Evolutionary conservation across 2,113 vertebrate genomes (phyloP), one percentile per base, ranked within the genome.

Genomic region (Hydropotes inermis): DNA sequence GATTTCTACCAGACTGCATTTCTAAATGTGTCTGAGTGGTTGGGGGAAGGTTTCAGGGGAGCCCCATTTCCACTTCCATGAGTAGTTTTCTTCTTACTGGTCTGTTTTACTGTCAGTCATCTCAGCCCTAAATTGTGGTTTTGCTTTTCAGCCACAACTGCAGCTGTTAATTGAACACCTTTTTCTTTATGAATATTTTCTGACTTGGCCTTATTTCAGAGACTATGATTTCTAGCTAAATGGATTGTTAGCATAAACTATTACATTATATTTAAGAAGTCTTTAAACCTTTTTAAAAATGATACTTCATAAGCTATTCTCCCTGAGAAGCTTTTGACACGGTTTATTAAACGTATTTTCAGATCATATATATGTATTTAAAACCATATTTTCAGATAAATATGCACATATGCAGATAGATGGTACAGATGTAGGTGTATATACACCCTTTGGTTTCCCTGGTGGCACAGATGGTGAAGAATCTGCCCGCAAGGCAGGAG

Each of bases 401-500:
- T 61, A 19, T 39, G 25, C 15, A 47, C 33, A n/a, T 85, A 33
- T 58, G 0, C 54, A 47, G 15, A 55, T 55, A 90, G n/a, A 28
- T 45, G 50, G 8, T 90, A 30, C 17, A 39, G 79, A 39, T 33
- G 25, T 61, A n/a, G n/a, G n/a, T 57, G 36, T 50, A 15, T 45
- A 30, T 21, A 58, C 5, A 30, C 5, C 55, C 39, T 16, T 4
- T 43, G 6, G 39, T 43, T 76, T 43, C 39, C 70, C 12, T 76
- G 43, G 70, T 43, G 39, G 70, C 12, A 14, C 23, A 76, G 70
- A 76, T 76, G 23, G 6, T 76, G 39, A 76, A 76, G 12, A 76
- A 76, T 76, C 70, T 76, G 39, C 39, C 23, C 11, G 0, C 70
- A 76, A 27, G 0, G 1, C 10, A 76, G 21, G 70, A 76, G 39